Base-by-base conservation (phyloP, 1,140 invertebrate species). In the Ptiloglossa arizonensis region DNA sequence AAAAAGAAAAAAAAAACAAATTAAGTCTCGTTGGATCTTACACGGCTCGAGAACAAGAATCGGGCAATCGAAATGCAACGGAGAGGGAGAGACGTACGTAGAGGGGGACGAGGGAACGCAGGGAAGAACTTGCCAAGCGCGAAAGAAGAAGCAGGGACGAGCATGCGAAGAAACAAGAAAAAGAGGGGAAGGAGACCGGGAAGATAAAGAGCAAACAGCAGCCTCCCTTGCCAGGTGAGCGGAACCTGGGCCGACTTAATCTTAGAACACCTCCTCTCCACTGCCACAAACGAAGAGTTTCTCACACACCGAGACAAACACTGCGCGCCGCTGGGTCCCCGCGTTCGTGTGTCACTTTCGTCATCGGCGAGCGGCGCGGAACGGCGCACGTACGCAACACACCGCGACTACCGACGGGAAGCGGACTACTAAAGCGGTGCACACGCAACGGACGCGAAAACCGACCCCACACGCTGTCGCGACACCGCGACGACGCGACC, bases 181-280 rank as follows among this genome's bases (percentile, higher is more conserved):
- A 79, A 81, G 78, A 79, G 78, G 79, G 22, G 69, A 38, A 67
- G 29, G 27, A 27, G 44, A 6, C 46, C 44, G 46, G 59, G 46
- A 27, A 29, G 56, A 64, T 68, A 69, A 87, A 68, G 67, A 67
- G 74, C 62, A 54, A 63, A 60, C 54, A 46, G 60, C 67, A 75
- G 76, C 54, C 48, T 83, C 54, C 76, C 62, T 83, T 83, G 82
- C 67, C 82, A 70, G 75, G 75, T 72, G 66, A 22, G 71, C 59
- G 59, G 54, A 72, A 83, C 82, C 82, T 83, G 82, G 75, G 75
- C 32, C 64, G 66, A 82, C 80, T 83, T 83, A 83, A 83, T 83
- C 82, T 83, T 83, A 83, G 82, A 83, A 82, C 66, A 83, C 64
- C 64, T 59, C 73, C 73, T 77, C 67, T 77, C 72, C 54, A 77